A percentile compares a stretch with the other conserved stretches of the same genome.
These are phyloP conservation scores for Menidia beryllina DNA, from an alignment of 2,113 vertebrate genomes.

Conservation along the genomic window DNA sequence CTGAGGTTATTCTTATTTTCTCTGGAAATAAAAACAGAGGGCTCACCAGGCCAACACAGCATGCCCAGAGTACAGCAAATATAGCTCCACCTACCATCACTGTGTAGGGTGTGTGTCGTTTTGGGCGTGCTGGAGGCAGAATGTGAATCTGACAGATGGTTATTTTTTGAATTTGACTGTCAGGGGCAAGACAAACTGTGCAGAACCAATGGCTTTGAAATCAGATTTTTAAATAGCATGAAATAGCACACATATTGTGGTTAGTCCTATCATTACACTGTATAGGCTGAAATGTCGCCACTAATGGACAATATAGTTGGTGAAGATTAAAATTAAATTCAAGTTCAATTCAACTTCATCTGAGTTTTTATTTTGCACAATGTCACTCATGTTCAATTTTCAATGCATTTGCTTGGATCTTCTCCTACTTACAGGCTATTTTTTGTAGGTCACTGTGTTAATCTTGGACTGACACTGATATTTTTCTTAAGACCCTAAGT, in stretches of 20 bases:
- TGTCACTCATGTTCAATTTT: conserved; percentile 16
- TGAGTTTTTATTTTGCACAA: neutral
- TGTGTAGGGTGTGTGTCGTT: conserved; percentile 17
- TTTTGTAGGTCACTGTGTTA: conserved; percentile 12
- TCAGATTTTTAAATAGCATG: conserved; percentile 31
- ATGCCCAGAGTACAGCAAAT: conserved; percentile 39
- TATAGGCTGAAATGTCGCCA: neutral
- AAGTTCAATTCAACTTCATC: conserved; percentile 5
- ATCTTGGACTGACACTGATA: conserved; percentile 10
- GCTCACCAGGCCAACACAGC: conserved; percentile 38
- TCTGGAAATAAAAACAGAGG: conserved; percentile 41
- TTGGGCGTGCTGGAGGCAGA: conserved; percentile 23
- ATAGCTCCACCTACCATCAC: conserved; percentile 57
- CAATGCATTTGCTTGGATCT: conserved; percentile 4
- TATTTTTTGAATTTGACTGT: conserved; percentile 70
- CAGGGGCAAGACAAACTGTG: conserved; percentile 38
- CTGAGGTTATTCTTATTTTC: conserved; percentile 33
- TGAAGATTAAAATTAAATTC: neutral
- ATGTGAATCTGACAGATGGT: conserved; percentile 61
- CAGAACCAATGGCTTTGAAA: conserved; percentile 35
- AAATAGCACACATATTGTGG: conserved; percentile 20
- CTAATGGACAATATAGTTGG: neutral
- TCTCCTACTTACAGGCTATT: neutral
- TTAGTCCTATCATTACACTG: neutral
- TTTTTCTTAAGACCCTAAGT: conserved; percentile 38